phyloP scores from a whole-genome alignment of 1,140 invertebrate genomes.

The Trichonephila clavata region DNA sequence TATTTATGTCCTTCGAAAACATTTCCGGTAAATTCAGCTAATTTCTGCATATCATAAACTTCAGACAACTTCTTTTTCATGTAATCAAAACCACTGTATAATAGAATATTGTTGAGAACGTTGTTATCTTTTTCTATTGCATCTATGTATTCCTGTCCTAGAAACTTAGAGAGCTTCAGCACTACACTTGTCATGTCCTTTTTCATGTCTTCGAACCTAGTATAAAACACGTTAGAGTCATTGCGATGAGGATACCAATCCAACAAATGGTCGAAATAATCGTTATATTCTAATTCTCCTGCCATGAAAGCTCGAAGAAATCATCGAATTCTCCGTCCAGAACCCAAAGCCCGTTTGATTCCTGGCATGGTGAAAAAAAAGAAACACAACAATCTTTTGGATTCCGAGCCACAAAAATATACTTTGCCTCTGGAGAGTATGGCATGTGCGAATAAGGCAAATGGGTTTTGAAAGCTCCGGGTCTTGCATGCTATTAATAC shows the following conservation, averaged over 20 bases:
- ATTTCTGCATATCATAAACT: background rate
- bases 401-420: conserved; percentile 89
- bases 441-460: conserved; percentile 84
- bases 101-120: conserved; percentile 57
- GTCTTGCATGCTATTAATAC: too few relatives aligned
- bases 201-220: too few relatives aligned
- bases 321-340: conserved; percentile 79
- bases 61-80: conserved; percentile 48
- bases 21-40: background rate
- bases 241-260: too few relatives aligned
- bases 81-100: conserved; percentile 67
- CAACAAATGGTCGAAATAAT: too few relatives aligned
- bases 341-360: conserved; percentile 81
- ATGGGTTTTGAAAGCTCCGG: too few relatives aligned
- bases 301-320: conserved; percentile 79
- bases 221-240: too few relatives aligned
- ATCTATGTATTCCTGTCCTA: too few relatives aligned
- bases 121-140: conserved; percentile 36
- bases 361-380: conserved; percentile 89
- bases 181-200: too few relatives aligned
- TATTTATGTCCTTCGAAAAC: background rate
- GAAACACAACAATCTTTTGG: conserved; percentile 93
- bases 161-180: too few relatives aligned
- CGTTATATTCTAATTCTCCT: too few relatives aligned
- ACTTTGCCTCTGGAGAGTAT: conserved; percentile 81